Base-by-base conservation (phyloP, 2,113 vertebrate genomes). In the Nesospiza acunhae region DNA sequence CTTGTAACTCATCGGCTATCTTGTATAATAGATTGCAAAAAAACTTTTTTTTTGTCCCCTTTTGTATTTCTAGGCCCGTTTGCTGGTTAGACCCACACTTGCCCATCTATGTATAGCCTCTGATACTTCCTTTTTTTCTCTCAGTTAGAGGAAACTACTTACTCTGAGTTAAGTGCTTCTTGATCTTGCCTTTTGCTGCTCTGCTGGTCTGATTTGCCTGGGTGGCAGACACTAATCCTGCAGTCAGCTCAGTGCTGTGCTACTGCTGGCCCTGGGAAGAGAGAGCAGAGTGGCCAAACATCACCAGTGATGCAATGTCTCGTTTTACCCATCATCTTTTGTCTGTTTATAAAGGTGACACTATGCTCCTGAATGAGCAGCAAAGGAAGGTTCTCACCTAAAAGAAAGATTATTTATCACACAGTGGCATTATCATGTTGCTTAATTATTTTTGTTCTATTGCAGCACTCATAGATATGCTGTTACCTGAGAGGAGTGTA, bases 131-230 rank as follows among this genome's bases (percentile, higher is more conserved):
- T 83, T 70, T 68, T 56, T 52, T 46, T 17, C 39, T 72, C 60
- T 44, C 39, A 20, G 4, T 67, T 83, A 79, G 16, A 73, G 16
- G 18, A 72, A 91, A 21, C 11, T 44, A 20, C 41, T 75, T 72
- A 35, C 26, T 83, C 44, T 76, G 60, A 24, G 19, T 81, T 44
- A 62, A 64, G 13, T 5, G 1, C 19, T 53, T 67, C 59, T 52
- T 0, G 0, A 13, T 78, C 47, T 56, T 78, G 11, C 15, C 10
- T 49, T 28, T 77, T 58, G 37, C 19, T 46, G 10, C 19, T 79
- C 42, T 84, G 14, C 59, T 52, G 41, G 13, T 42, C 44, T 44
- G 42, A 37, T 74, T 85, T 85, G 39, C 35, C 46, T 0, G 2
- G 4, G 18, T 56, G 78, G 27, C 37, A 77, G n/a, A 62, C 21